These are phyloP conservation scores for Alectura lathami DNA, from an alignment of 2,113 vertebrate species.

Conservation along the genomic window DNA sequence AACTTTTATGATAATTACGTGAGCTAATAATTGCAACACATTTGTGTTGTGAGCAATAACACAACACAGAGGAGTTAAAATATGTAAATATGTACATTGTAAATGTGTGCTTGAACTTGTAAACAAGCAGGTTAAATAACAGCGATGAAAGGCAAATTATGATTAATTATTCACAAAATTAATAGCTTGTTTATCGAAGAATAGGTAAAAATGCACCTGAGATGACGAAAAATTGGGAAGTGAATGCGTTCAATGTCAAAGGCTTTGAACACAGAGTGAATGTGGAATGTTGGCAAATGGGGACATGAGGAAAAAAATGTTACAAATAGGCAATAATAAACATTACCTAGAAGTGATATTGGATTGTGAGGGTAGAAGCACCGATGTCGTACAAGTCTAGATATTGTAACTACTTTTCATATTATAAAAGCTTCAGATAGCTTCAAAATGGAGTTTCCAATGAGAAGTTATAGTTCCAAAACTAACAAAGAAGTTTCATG, in stretches of 20 bases:
- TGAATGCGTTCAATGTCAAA: background rate
- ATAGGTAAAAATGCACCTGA: background rate
- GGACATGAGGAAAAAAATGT: background rate
- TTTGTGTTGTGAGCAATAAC: background rate
- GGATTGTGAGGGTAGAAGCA: background rate
- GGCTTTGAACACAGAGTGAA: background rate
- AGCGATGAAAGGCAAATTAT: background rate
- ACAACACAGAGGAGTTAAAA: background rate
- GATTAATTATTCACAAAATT: background rate
- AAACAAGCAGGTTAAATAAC: background rate
- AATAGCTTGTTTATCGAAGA: background rate
- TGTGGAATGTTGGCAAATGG: accelerated
- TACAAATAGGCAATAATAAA: background rate
- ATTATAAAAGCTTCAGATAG: background rate
- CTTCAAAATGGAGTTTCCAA: background rate
- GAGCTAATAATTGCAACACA: background rate
- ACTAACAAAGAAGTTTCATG: background rate
- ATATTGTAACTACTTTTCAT: background rate
- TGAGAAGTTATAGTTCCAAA: background rate
- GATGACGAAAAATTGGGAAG: background rate
- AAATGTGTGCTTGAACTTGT: background rate
- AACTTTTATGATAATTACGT: background rate
- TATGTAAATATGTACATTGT: accelerated
- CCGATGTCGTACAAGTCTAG: background rate
- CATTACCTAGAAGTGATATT: background rate